Evolutionary conservation across 2,113 vertebrate species (phyloP), one percentile per base, ranked within the genome.

Genomic region (Calcarius ornatus): DNA sequence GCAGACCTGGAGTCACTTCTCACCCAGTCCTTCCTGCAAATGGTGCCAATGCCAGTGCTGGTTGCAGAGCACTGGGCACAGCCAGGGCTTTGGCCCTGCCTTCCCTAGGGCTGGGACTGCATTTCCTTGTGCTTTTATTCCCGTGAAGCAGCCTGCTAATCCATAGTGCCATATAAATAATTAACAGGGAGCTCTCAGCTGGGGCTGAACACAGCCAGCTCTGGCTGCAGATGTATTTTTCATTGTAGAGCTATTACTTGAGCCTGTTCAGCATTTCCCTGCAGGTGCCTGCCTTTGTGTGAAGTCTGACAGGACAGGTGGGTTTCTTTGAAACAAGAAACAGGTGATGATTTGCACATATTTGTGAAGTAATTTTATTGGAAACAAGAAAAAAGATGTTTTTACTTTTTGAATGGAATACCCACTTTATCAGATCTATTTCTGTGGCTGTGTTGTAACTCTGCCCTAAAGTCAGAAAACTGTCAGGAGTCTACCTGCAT

Each of bases 231-330:
- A 80, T 81, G 81, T 83, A 3, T 64, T 81, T 88, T 88, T 88
- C 81, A 86, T 81, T 92, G 68, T 33, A 75, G 35, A 93, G 75
- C 79, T 93, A 60, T 90, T 94, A 88, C 82, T 81, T 31, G 56
- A 88, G 71, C 45, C 63, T 92, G 87, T 81, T 92, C 51, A 64
- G 72, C 79, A 60, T 80, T 70, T 90, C 88, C 68, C 84, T 66
- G 6, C 73, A 86, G 89, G 1, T 61, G 51, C 71, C 64, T 81
- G 13, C 73, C 50, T 94, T 93, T 57, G 48, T 81, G 77, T 92
- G 78, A 88, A 57, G 85, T 83, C 75, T 51, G 76, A 40, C 54
- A 73, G 81, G 64, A 77, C 61, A 60, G 78, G 65, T 37, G 75
- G 13, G 15, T 60, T 83, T 66, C 79, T 96, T 80, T 82, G 53